Percentiles rank a stretch among this genome's conserved stretches.
These are phyloP conservation scores for Drosophila varians DNA, from an alignment of 1,140 invertebrate genomes.

Conservation along the genomic window DNA sequence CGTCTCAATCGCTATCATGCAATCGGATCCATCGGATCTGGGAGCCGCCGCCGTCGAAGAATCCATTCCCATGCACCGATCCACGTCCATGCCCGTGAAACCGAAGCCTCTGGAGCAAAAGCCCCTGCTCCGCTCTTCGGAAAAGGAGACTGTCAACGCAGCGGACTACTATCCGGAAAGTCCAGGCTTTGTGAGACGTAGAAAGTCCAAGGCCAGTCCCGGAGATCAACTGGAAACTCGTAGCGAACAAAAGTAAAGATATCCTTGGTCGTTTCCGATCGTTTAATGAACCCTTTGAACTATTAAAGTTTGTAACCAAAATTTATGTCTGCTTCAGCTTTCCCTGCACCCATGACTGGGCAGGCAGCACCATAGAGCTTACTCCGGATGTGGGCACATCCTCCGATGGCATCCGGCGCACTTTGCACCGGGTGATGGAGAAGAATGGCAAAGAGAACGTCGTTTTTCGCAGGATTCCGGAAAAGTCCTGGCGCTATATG, in stretches of 20 bases:
- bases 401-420: constrained; percentile 44
- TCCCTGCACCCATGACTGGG: constrained; percentile 71
- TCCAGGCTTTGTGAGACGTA: constrained; percentile 57
- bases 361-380: constrained; percentile 77
- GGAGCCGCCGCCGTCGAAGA: constrained; percentile 18
- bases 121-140: constrained; percentile 65
- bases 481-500: constrained; percentile 85
- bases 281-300: too few species aligned
- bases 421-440: constrained; percentile 74
- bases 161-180: constrained; percentile 77
- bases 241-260: constrained; percentile 70
- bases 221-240: constrained; percentile 67
- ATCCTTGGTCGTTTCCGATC: too few species aligned
- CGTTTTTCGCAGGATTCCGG: constrained; percentile 83
- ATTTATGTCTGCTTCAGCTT: constrained; percentile 36
- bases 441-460: constrained; percentile 81
- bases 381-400: constrained; percentile 41
- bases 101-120: constrained; percentile 67
- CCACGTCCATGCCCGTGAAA: constrained; percentile 78
- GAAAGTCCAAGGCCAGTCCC: constrained; percentile 36
- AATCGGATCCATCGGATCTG: constrained; percentile 25
- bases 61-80: constrained; percentile 66
- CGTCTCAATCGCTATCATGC: constrained; percentile 45
- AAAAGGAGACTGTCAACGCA: constrained; percentile 76
- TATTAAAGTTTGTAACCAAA: neutral